A percentile compares a stretch with the other conserved stretches of the same genome.
Conservation (phyloP, 2,113 vertebrate genomes). For the Sylvietta virens region DNA sequence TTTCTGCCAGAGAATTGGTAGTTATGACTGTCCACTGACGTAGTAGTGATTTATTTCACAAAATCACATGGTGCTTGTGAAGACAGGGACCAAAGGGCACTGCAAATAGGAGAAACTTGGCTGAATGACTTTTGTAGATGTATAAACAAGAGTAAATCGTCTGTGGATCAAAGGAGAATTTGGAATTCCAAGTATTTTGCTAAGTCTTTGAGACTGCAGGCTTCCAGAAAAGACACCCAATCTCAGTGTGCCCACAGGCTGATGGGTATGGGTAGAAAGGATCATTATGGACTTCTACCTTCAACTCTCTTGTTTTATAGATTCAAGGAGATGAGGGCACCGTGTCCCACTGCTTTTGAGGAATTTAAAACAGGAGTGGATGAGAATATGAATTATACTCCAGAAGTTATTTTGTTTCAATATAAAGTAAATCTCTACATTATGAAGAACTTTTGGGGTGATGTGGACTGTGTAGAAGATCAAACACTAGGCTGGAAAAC, state of each 20-base stretch:
- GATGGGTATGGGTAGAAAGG: neutral
- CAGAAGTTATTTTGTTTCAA: neutral
- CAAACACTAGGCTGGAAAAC: neutral
- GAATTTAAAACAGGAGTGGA: neutral
- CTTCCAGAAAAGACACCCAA: neutral
- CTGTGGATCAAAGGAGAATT: neutral
- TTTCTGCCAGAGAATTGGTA: neutral
- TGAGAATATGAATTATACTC: neutral
- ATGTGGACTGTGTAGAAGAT: neutral
- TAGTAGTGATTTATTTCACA: neutral
- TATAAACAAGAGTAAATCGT: neutral
- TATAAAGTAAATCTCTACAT: neutral
- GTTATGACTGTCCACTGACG: neutral
- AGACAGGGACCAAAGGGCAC: neutral
- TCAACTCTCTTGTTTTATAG: neutral
- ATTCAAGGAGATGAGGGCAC: neutral
- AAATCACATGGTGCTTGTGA: neutral
- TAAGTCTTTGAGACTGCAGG: neutral
- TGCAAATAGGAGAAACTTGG: neutral
- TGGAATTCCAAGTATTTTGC: neutral
- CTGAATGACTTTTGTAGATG: neutral
- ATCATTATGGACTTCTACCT: neutral
- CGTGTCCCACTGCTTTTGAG: neutral
- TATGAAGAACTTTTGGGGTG: neutral
- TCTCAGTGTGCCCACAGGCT: neutral